phyloP scores from a whole-genome alignment of 2,888 invertebrate species.

The Octonoba sinensis region DNA sequence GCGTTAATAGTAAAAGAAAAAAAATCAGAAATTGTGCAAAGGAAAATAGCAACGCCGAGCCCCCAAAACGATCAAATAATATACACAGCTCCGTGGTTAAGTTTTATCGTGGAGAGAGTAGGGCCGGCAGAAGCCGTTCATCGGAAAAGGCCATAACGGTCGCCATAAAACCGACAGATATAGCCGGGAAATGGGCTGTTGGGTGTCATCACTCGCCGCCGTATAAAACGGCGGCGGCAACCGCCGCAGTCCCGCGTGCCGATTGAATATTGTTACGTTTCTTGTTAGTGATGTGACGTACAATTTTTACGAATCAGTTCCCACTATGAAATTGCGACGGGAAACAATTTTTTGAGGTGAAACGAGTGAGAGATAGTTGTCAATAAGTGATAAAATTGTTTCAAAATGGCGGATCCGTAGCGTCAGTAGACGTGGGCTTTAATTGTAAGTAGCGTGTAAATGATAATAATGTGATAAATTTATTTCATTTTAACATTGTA shows the following conservation, averaged over 20 bases:
- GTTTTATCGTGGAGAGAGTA: constrained; percentile 30
- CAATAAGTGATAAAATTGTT: background rate
- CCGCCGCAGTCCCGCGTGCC: constrained; percentile 1
- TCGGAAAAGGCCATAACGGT: constrained; percentile 49
- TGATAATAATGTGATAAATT: too few relatives aligned
- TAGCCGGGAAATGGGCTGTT: constrained; percentile 58
- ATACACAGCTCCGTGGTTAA: constrained; percentile 35
- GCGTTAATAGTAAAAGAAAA: constrained; percentile 14
- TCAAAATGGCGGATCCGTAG: background rate
- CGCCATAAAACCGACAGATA: constrained; percentile 63
- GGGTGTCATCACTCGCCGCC: constrained; percentile 51
- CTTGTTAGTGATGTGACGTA: too few relatives aligned
- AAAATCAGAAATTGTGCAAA: constrained; percentile 45
- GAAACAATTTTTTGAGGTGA: background rate
- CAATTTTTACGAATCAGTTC: too few relatives aligned
- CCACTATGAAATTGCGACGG: background rate
- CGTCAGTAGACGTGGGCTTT: too few relatives aligned
- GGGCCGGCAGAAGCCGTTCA: constrained; percentile 33
- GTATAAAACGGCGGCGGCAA: constrained; percentile 36
- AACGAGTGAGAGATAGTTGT: background rate
- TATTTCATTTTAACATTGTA: too few relatives aligned
- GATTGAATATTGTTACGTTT: background rate
- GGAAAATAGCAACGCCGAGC: constrained; percentile 27
- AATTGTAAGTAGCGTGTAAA: too few relatives aligned
- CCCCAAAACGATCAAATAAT: constrained; percentile 56